Base-by-base conservation (phyloP, 1,140 invertebrate species). In the Harpegnathos saltator region DNA sequence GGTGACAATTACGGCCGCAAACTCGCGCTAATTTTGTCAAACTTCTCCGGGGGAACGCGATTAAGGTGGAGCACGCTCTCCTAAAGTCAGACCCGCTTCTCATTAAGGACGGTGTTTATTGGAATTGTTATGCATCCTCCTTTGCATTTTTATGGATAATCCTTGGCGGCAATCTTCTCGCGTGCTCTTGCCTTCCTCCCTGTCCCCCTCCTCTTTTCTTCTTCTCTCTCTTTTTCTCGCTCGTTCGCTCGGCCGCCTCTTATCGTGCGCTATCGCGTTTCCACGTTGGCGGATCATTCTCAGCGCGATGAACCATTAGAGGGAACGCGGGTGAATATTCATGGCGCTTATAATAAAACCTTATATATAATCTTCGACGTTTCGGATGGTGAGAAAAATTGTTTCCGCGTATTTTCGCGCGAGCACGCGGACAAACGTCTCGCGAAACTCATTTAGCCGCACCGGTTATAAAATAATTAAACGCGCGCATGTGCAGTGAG, bases 41-140 rank as follows among this genome's bases (percentile, higher is more conserved):
- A 69, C 52, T 80, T 80, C 71, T 48, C 75, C 24, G 17, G 65
- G n/a, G 58, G 58, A 69, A 63, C 69, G 54, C 75, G 33, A 71
- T 80, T 69, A 80, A 80, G 65, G 38, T 22, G 24, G 33, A 58
- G 29, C 65, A 71, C 75, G 24, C 33, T 80, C 61, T 71, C n/a
- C 33, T 48, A 58, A 77, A 77, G 65, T 80, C 24, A 58, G 52
- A 59, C n/a, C 50, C 15, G 73, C 48, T 85, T 71, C 71, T 87
- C 84, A 83, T 86, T 85, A 77, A 86, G 59, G 15, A 11, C 22
- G 11, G 33, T 84, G 82, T 86, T 83, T 80, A 77, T 86, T 86
- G 80, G 75, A 86, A 83, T 77, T 87, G 81, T 83, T 78, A 73
- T 84, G 63, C 82, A 61, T 82, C 19, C 50, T 81, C 19, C 48